phyloP scores from a whole-genome alignment of 2,113 vertebrate species.

The Mus spicilegus region DNA sequence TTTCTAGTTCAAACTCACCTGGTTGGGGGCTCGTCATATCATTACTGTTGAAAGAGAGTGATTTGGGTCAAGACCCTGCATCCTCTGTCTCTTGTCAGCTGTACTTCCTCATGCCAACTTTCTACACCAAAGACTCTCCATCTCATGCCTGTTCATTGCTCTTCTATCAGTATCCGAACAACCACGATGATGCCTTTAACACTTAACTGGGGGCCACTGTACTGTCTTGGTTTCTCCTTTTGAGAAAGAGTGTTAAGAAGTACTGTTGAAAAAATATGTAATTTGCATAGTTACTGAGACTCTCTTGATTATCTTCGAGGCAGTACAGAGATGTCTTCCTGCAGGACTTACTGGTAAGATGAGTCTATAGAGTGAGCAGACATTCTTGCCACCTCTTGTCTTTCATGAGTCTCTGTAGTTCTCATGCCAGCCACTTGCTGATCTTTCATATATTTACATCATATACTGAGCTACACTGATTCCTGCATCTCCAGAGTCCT shows the following conservation, averaged over 20 bases:
- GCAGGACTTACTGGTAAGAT: not conserved
- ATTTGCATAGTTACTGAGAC: not conserved
- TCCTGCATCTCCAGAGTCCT: not conserved
- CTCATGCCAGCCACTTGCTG: not conserved
- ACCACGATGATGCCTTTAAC: slow-evolving; percentile 93
- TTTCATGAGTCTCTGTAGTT: not conserved
- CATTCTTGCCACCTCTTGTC: not conserved
- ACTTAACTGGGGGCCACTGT: slow-evolving; percentile 95
- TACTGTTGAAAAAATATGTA: not conserved
- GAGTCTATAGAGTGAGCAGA: not conserved
- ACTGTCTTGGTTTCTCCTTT: not conserved
- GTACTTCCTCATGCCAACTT: slow-evolving; percentile 97
- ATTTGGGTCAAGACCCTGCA: slow-evolving; percentile 88
- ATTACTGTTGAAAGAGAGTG: slow-evolving; percentile 81
- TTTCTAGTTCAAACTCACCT: too few relatives aligned
- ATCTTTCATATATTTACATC: not conserved
- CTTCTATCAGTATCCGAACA: slow-evolving; percentile 98
- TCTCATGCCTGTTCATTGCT: slow-evolving; percentile 96
- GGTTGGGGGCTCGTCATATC: not conserved
- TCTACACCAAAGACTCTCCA: slow-evolving; percentile 93
- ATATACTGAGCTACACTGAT: not conserved
- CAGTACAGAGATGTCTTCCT: not conserved
- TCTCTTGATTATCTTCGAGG: not conserved
- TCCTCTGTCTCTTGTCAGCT: slow-evolving; percentile 92
- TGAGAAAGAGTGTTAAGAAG: not conserved